phyloP scores from a whole-genome alignment of 2,113 vertebrate genomes.

The Mellivora capensis region DNA sequence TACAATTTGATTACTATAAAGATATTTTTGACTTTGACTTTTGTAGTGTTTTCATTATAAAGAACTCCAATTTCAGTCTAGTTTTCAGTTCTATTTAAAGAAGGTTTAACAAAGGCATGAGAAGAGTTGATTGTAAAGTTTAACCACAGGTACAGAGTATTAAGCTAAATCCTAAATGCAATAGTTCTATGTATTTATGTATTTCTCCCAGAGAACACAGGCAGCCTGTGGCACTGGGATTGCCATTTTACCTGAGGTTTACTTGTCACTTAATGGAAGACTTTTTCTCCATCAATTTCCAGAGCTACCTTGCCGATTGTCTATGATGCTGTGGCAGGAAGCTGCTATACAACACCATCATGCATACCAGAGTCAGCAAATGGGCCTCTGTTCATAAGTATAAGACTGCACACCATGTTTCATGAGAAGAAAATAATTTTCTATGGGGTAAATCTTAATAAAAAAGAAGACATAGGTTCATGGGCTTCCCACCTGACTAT shows the following conservation, averaged over 20 bases:
- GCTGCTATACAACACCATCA: background rate
- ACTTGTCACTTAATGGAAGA: background rate
- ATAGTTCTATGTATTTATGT: background rate
- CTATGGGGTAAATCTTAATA: background rate
- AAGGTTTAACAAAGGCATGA: background rate
- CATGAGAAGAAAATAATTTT: background rate
- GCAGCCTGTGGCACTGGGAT: background rate
- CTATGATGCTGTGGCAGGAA: background rate
- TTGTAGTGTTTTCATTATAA: background rate
- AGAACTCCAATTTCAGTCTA: background rate
- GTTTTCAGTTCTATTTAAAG: background rate
- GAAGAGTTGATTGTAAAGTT: background rate
- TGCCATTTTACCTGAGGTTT: background rate
- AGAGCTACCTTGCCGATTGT: background rate
- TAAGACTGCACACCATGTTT: background rate
- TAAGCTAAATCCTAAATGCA: background rate
- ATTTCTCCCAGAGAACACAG: background rate
- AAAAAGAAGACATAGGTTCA: background rate
- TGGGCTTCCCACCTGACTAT: background rate
- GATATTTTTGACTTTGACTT: background rate
- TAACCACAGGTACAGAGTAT: background rate
- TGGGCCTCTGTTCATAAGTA: background rate
- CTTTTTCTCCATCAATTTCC: background rate
- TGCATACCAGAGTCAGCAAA: background rate
- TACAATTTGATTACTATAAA: conserved; percentile 35